Evolutionary conservation across 2,113 vertebrate genomes (phyloP), one percentile per base, ranked within the genome.

Genomic region (Gymnocephalus cernua): DNA sequence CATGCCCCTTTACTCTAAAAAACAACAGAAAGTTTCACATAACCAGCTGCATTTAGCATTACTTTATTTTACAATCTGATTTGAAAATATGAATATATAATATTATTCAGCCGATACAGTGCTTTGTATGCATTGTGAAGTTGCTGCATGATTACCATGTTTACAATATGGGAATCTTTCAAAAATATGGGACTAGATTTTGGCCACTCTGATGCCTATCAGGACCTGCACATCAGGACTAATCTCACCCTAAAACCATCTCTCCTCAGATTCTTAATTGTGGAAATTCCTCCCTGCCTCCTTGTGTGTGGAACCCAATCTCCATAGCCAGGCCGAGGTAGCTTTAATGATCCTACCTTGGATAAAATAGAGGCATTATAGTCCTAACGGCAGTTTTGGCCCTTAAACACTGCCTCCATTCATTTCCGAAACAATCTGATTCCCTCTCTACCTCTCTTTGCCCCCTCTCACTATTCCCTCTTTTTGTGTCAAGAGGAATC

Each of bases 321-420:
- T 93, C 84, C 88, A 75, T 51, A 56, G 73, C 80, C 80, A 67
- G 70, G 76, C 87, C 79, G 56, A 67, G 79, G 91, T 79, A 66
- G 83, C 90, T 93, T 91, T 92, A 93, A 92, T 93, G 88, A 93
- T 89, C 85, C 88, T 90, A 85, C 87, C 89, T 67, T 32, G 83
- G 90, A 90, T 88, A 93, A 95, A 95, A 95, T 86, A 88, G 92
- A 90, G 81, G 89, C 91, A 91, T 95, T 94, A 93, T 95, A 86
- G 91, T 94, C 86, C 90, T 80, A 89, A 91, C 29, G 62, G 87
- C 70, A 71, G 57, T 82, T 84, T 90, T 95, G 94, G 93, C 94
- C 82, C 86, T 67, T 57, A 89, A 88, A 95, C 95, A 95, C 93
- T 91, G 90, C 80, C 79, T 85, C 92, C 13, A 95, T 95, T 95